A percentile compares a stretch with the other conserved stretches of the same genome.
These are phyloP conservation scores for Falco naumanni DNA, from an alignment of 2,797 vertebrate species.

Conservation along the genomic window DNA sequence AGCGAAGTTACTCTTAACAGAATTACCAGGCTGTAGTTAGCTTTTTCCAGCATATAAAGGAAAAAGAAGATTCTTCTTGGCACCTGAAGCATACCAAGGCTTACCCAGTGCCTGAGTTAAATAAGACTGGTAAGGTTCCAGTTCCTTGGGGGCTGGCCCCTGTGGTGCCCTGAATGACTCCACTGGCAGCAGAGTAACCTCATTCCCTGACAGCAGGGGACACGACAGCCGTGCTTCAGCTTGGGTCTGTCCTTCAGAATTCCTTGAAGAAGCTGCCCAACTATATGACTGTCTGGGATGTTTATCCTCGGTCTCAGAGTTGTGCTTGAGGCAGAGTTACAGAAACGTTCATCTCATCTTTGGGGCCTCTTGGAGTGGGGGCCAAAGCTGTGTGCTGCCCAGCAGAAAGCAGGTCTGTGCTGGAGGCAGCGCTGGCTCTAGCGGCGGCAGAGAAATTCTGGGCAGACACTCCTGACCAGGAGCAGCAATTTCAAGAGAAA, in stretches of 20 bases:
- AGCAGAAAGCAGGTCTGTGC: constrained; percentile 77
- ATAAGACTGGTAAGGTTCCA: neutral
- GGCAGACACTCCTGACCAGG: constrained; percentile 69
- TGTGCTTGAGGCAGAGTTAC: neutral
- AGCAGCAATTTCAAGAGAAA: constrained; percentile 65
- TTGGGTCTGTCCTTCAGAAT: neutral
- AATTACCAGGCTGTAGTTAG: neutral
- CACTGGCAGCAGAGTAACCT: neutral
- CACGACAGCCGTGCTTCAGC: fast-evolving
- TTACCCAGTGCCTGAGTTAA: neutral
- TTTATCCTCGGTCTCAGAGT: neutral
- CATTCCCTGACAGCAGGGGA: neutral
- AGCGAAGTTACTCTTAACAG: neutral
- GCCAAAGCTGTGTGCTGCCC: constrained; percentile 75
- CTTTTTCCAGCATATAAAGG: neutral
- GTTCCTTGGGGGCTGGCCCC: neutral
- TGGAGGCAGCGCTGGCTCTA: constrained; percentile 65
- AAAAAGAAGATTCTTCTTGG: neutral
- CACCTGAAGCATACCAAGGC: neutral
- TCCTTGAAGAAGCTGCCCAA: neutral
- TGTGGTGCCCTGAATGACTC: neutral
- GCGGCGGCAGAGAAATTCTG: constrained; percentile 71
- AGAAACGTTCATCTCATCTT: neutral
- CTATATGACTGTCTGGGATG: neutral
- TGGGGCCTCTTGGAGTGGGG: constrained; percentile 69